Evolutionary conservation across 2,888 invertebrate species (phyloP).

Genomic region (Geotrupes spiniger): DNA sequence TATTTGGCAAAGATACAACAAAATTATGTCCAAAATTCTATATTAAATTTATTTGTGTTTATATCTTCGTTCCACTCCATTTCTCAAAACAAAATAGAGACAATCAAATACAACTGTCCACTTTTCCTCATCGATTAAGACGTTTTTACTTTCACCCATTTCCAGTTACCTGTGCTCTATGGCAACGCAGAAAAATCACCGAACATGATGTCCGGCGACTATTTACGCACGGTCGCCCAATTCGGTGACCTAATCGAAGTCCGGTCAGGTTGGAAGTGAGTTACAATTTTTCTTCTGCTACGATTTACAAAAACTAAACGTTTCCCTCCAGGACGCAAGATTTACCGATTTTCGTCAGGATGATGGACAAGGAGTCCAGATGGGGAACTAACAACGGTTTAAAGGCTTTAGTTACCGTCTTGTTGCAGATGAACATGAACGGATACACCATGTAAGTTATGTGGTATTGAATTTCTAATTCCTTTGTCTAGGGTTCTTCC

Average conservation of each 20-base stretch:
- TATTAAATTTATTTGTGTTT: no score
- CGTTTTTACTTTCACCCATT: no score
- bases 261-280: conserved; percentile 64
- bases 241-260: conserved; percentile 68
- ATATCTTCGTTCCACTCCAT: no score
- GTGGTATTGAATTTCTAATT: conserved; percentile 1
- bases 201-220: conserved; percentile 56
- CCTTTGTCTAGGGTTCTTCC: conserved; percentile 59
- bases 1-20: no score
- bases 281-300: neutral
- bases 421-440: conserved; percentile 58
- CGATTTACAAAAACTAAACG: neutral
- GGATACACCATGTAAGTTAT: conserved; percentile 47
- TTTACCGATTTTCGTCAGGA: conserved; percentile 68
- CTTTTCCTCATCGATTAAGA: no score
- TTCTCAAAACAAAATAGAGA: no score
- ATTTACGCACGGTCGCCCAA: conserved; percentile 56
- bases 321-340: conserved; percentile 59
- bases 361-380: conserved; percentile 74
- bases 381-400: conserved; percentile 72
- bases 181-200: conserved; percentile 58
- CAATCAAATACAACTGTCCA: no score
- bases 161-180: conserved; percentile 56
- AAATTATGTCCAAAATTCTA: no score
- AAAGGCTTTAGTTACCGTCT: conserved; percentile 67